Conservation (phyloP, 2,113 vertebrate species). For the Phalacrocorax brasilianus region DNA sequence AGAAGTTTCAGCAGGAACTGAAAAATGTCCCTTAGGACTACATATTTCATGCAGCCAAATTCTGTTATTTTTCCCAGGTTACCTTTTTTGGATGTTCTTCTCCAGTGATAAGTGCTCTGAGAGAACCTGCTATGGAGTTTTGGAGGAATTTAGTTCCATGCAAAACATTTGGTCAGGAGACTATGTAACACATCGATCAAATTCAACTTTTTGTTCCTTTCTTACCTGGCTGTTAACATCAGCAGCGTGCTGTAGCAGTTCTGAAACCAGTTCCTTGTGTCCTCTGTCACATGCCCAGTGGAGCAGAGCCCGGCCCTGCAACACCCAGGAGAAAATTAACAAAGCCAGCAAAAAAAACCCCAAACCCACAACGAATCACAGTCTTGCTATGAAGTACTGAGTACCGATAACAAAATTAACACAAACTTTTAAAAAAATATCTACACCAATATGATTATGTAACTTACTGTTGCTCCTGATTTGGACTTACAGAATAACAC, state of each 20-base stretch:
- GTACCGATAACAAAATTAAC: neutral
- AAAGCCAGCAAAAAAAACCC: neutral
- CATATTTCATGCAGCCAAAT: neutral
- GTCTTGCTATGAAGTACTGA: neutral
- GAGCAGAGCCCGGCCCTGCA: constrained; percentile 89
- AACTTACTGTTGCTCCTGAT: neutral
- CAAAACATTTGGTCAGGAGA: neutral
- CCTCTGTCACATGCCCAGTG: constrained; percentile 97
- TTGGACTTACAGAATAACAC: neutral
- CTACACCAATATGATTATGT: neutral
- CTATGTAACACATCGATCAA: neutral
- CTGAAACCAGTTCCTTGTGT: constrained; percentile 91
- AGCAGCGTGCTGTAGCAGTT: constrained; percentile 85
- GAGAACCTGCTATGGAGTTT: neutral
- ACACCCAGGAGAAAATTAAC: constrained; percentile 16
- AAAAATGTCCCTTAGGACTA: neutral
- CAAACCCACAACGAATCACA: neutral
- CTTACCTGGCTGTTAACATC: constrained; percentile 94
- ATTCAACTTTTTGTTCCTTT: neutral
- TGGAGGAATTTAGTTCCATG: neutral
- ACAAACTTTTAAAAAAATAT: neutral
- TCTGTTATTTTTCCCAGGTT: neutral
- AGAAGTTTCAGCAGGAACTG: neutral
- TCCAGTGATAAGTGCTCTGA: neutral
- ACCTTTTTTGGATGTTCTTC: neutral